Base-by-base conservation (phyloP, 2,888 invertebrate genomes). In the Trypoxylon attenuatum region DNA sequence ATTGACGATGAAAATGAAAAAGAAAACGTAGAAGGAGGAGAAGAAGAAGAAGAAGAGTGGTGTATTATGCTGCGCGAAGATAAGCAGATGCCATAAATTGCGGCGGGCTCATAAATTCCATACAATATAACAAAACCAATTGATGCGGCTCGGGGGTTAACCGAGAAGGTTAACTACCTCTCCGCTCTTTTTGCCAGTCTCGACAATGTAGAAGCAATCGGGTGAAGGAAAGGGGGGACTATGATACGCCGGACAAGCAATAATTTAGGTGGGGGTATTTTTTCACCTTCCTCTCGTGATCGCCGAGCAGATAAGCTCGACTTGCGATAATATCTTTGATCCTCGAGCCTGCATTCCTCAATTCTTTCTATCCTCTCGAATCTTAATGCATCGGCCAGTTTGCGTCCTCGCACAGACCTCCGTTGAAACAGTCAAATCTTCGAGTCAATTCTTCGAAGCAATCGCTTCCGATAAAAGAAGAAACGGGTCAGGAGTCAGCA, bases 91-190 rank as follows among this genome's bases (percentile, higher is more conserved):
- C 64, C 64, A 61, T 49, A 62, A 62, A 71, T 62, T 59, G 53
- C 53, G 60, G 66, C 49, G 57, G 27, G 41, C 61, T 66, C 43
- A 59, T 59, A 75, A 75, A 72, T 74, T 74, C 71, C 42, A 74
- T 71, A 62, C 75, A 62, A 62, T 71, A 56, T 75, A 45, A 58
- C 54, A 59, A 52, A 75, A 66, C 75, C 66, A 66, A 53, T 21
- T 50, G 50, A 16, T 54, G 54, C 41, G 23, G 47, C 54, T n/a
- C 51, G 50, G 15, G 45, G 75, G 75, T 72, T 71, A 62, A 72
- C 61, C 57, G 61, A 33, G 55, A 66, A 56, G 72, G 71, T 72
- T 62, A 59, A 59, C 38, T 55, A 56, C 52, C 33, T 16, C 29
- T 25, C n/a, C 23, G 65, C 13, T 13, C n/a, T 13, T 4, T 13